Percentiles rank a stretch among this genome's conserved stretches.
Conservation (phyloP, 37 sponge, comb jelly and placozoan genomes). For the Eunapius fragilis region DNA sequence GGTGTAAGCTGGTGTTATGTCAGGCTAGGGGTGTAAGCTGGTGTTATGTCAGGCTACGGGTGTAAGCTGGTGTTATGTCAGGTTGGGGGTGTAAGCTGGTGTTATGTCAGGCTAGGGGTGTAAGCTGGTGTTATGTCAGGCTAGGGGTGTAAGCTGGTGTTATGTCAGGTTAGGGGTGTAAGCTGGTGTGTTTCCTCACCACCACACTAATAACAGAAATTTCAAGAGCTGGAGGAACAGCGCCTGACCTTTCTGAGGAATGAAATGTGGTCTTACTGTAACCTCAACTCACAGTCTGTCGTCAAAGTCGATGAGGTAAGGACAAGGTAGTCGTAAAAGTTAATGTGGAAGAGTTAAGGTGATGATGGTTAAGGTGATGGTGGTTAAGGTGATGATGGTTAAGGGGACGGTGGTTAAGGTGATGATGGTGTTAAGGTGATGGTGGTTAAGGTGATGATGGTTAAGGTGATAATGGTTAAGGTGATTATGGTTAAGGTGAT, state of each 20-base stretch:
- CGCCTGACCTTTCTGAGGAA: conserved; percentile 82
- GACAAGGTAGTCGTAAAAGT: too few relatives aligned
- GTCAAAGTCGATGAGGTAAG: conserved; percentile 79
- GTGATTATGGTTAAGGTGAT: too few relatives aligned
- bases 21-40: not conserved
- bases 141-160: too few relatives aligned
- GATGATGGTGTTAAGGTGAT: too few relatives aligned
- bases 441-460: too few relatives aligned
- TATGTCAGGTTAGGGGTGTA: not conserved
- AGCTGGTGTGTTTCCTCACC: not conserved
- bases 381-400: too few relatives aligned
- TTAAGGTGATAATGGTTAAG: too few relatives aligned
- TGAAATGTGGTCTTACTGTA: conserved; percentile 78
- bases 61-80: too few relatives aligned
- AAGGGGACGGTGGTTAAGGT: too few relatives aligned
- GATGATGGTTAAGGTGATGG: too few relatives aligned
- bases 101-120: not conserved
- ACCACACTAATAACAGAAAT: conserved; percentile 56
- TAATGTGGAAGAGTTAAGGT: too few relatives aligned
- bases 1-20: not conserved
- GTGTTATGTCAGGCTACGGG: not conserved
- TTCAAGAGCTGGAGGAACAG: conserved; percentile 87
- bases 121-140: not conserved
- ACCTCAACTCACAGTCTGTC: conserved; percentile 67
- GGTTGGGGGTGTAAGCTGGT: not conserved